phyloP scores from a whole-genome alignment of 2,113 vertebrate species.

The Cygnus buccinator region DNA sequence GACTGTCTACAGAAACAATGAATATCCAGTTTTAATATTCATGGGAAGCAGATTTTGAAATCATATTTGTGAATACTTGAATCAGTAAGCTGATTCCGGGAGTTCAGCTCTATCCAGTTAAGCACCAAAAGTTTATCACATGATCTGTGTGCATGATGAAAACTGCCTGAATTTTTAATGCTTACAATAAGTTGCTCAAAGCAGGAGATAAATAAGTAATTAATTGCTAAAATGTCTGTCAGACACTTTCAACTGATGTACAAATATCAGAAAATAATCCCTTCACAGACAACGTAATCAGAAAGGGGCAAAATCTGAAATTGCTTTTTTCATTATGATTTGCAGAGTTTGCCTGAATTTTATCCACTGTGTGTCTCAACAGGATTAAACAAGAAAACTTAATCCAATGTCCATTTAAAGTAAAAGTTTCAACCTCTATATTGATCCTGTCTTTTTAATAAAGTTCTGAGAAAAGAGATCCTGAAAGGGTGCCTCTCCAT shows the following conservation, averaged over 20 bases:
- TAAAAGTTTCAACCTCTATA: background rate
- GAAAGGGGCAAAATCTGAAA: background rate
- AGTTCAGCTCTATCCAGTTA: slow-evolving; percentile 7
- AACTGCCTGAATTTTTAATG: slow-evolving; percentile 5
- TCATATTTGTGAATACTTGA: slow-evolving; percentile 51
- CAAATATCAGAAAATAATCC: slow-evolving; percentile 32
- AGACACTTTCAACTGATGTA: slow-evolving; percentile 11
- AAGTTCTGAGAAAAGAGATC: background rate
- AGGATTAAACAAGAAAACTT: background rate
- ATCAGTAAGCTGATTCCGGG: slow-evolving; percentile 39
- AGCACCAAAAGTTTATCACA: slow-evolving; percentile 33
- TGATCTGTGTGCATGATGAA: background rate
- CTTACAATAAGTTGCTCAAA: background rate
- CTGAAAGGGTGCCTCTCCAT: background rate
- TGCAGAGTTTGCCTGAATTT: background rate
- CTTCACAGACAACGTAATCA: background rate
- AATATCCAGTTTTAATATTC: slow-evolving; percentile 61
- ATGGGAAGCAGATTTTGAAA: slow-evolving; percentile 52
- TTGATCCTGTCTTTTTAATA: background rate
- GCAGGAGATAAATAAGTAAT: slow-evolving; percentile 17
- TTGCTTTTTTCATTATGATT: background rate
- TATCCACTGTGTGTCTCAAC: background rate
- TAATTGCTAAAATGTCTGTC: slow-evolving; percentile 43
- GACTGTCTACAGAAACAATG: slow-evolving; percentile 60
- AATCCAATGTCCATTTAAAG: background rate